Percentiles rank a stretch among this genome's conserved stretches.
These are phyloP conservation scores for Seira sanloemensis DNA, from an alignment of 2,888 invertebrate species.

Conservation along the genomic window DNA sequence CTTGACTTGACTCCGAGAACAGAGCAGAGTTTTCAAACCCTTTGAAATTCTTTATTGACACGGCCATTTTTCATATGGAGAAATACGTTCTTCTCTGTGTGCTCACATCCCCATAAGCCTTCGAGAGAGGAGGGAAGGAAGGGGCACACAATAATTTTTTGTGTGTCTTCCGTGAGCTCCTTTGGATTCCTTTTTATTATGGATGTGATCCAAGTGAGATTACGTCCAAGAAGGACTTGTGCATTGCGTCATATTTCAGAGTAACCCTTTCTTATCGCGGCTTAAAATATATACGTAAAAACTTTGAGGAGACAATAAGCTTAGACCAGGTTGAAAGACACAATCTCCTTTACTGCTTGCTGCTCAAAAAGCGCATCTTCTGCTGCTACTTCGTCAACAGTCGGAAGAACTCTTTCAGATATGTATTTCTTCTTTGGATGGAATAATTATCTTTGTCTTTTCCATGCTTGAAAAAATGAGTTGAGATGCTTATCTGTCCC, in stretches of 20 bases:
- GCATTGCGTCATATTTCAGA: slow-evolving; percentile 57
- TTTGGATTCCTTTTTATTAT: slow-evolving; percentile 21
- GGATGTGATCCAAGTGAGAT: slow-evolving; percentile 23
- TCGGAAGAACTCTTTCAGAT: slow-evolving; percentile 54
- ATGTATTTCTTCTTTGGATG: slow-evolving; percentile 59
- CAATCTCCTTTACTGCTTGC: background rate
- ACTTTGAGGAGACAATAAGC: background rate
- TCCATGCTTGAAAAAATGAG: slow-evolving; percentile 5
- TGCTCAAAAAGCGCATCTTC: background rate
- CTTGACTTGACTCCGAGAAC: slow-evolving; percentile 51
- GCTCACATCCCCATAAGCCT: background rate
- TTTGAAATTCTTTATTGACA: slow-evolving; percentile 73
- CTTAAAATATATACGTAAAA: background rate
- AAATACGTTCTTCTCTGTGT: background rate
- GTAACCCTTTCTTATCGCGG: slow-evolving; percentile 45
- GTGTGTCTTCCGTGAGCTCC: slow-evolving; percentile 35
- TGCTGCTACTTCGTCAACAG: slow-evolving; percentile 21
- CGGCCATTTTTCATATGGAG: slow-evolving; percentile 70
- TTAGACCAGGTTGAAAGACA: background rate
- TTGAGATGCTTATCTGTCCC: slow-evolving; percentile 55
- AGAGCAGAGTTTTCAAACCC: slow-evolving; percentile 53
- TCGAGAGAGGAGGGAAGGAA: background rate
- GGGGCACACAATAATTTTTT: slow-evolving; percentile 21
- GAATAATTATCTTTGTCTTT: slow-evolving; percentile 60
- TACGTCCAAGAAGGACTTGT: slow-evolving; percentile 11